phyloP scores from a whole-genome alignment of 2,797 vertebrate genomes.

The Florisuga fusca region DNA sequence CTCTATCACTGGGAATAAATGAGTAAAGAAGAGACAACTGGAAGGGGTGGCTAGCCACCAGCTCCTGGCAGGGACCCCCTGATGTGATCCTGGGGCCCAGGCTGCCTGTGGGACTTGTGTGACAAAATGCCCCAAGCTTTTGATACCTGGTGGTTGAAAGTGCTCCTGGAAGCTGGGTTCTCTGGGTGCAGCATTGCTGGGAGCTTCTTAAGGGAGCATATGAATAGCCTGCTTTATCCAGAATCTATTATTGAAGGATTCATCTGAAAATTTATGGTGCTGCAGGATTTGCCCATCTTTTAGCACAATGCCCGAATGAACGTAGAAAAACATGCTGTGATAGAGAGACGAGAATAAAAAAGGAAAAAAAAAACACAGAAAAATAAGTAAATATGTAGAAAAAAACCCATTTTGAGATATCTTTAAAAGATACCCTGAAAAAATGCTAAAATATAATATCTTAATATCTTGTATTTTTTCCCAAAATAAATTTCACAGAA shows the following conservation, averaged over 20 bases:
- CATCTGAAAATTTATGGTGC: not conserved
- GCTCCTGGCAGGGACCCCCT: not conserved
- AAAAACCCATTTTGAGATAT: not conserved
- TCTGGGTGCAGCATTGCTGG: fast-evolving
- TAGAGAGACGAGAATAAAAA: not conserved
- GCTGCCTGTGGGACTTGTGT: not conserved
- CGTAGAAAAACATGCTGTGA: not conserved
- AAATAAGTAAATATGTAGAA: not conserved
- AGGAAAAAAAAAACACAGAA: not conserved
- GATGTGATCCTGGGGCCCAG: fast-evolving
- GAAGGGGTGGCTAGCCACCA: fast-evolving
- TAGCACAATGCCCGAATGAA: fast-evolving
- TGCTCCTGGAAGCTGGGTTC: not conserved
- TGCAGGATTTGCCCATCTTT: not conserved
- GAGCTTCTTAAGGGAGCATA: not conserved
- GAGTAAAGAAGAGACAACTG: not conserved
- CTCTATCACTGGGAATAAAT: not conserved
- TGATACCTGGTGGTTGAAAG: fast-evolving
- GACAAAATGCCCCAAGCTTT: not conserved
- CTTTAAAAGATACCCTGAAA: not conserved
- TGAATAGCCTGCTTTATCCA: not conserved
- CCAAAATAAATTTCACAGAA: not conserved
- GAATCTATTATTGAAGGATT: not conserved
- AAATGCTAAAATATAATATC: not conserved
- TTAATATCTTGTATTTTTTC: not conserved